phyloP scores from a whole-genome alignment of 2,113 vertebrate genomes.

The Odocoileus hemionus region DNA sequence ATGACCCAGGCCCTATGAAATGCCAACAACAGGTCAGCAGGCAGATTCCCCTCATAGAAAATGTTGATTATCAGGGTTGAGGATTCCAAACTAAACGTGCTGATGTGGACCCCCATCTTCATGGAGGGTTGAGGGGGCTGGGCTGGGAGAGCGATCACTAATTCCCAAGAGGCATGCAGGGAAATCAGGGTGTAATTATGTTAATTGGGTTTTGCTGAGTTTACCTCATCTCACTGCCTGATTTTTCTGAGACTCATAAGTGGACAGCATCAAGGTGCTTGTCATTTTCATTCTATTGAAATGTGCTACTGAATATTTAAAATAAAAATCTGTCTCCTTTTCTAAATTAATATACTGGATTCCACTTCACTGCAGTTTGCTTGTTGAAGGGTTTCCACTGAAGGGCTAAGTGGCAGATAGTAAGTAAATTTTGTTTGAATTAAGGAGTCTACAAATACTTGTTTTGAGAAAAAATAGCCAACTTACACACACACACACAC shows the following conservation, averaged over 20 bases:
- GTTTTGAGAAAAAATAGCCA: slow-evolving; percentile 42
- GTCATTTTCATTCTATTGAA: slow-evolving; percentile 67
- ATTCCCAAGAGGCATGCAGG: slow-evolving; percentile 64
- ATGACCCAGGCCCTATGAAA: not conserved
- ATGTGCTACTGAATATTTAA: slow-evolving; percentile 69
- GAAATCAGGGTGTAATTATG: slow-evolving; percentile 73
- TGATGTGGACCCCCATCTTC: slow-evolving; percentile 1
- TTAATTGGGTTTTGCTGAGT: slow-evolving; percentile 68
- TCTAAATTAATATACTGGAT: slow-evolving; percentile 43
- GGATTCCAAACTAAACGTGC: not conserved
- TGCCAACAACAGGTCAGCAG: not conserved
- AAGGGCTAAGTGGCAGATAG: slow-evolving; percentile 36
- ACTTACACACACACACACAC: not conserved
- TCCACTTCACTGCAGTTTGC: slow-evolving; percentile 41
- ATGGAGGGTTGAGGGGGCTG: not conserved
- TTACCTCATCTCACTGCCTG: slow-evolving; percentile 70
- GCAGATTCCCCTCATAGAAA: not conserved
- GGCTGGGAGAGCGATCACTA: slow-evolving; percentile 44
- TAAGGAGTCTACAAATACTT: slow-evolving; percentile 54
- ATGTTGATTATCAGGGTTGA: not conserved
- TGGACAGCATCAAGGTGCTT: slow-evolving; percentile 75
- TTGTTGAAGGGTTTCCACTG: slow-evolving; percentile 30
- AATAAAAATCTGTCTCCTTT: slow-evolving; percentile 59
- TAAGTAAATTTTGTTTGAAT: slow-evolving; percentile 57
- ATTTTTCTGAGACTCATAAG: slow-evolving; percentile 73